Evolutionary conservation across 2,113 vertebrate genomes (phyloP).

Genomic region (Merops nubicus): DNA sequence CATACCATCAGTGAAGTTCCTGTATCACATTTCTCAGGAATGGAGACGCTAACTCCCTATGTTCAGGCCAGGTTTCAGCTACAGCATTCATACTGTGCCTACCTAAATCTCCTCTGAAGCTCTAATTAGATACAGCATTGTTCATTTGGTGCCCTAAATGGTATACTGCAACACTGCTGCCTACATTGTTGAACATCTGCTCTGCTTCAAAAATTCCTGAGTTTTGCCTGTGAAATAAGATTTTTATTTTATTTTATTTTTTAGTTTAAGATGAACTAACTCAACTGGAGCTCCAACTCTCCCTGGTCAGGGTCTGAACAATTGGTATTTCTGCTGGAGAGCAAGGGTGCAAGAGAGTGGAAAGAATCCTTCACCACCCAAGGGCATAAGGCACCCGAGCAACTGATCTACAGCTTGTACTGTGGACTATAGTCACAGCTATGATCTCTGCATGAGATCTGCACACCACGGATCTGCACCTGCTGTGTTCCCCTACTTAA

Average conservation of each 20-base stretch:
- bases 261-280: not conserved
- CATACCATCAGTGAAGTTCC: not conserved
- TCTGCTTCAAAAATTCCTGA: not conserved
- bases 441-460: constrained; percentile 12
- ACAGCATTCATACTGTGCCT: not conserved
- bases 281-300: not conserved
- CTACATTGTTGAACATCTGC: not conserved
- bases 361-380: not conserved
- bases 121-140: not conserved
- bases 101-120: constrained; percentile 30
- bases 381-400: not conserved
- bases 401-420: not conserved
- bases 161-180: not conserved
- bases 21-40: constrained; percentile 10
- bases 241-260: not conserved
- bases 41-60: not conserved
- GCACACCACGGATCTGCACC: not conserved
- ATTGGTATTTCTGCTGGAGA: not conserved
- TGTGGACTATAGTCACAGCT: not conserved
- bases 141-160: not conserved
- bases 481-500: constrained; percentile 4
- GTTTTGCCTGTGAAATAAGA: not conserved
- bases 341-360: not conserved
- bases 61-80: constrained; percentile 16
- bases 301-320: not conserved